Evolutionary conservation across 1,140 invertebrate species (phyloP), one percentile per base, ranked within the genome.

Genomic region (Cydia pomonella): DNA sequence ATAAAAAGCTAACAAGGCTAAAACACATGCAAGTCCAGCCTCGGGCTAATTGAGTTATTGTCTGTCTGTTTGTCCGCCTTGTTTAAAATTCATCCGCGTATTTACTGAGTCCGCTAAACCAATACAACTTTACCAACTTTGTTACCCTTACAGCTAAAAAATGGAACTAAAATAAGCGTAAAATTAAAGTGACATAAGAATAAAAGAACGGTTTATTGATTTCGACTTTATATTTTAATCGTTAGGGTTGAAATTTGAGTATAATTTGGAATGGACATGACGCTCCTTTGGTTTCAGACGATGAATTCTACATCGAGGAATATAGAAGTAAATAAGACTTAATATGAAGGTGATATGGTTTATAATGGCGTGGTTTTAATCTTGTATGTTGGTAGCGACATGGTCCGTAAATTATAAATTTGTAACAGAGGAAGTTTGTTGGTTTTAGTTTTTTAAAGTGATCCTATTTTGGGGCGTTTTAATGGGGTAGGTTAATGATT

Each of bases 31-130:
- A 77, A 81, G 66, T 66, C 75, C 82, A 73, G 80, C 86, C 81
- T 27, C 72, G 62, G 82, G 87, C 88, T 90, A 88, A 87, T 90
- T 90, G 86, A 72, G 71, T 53, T 73, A 71, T 75, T 77, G 78
- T 81, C 76, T 75, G 80, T 76, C 59, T 76, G 77, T 82, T 38
- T 81, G 79, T 85, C 75, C 81, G 77, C 82, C 69, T 76, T 80
- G 80, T 84, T 86, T 80, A 78, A 87, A 79, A 87, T 84, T 83
- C 82, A 83, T 84, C 79, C 62, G 59, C 66, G 71, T 79, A 76
- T 82, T 80, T 82, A 73, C 74, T 78, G 74, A 80, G 77, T 78
- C 79, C 76, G 76, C 75, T 84, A 83, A 87, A 71, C 81, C 76
- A 87, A 89, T 87, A 89, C 80, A 75, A 72, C 74, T 18, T 16